Percentiles rank a stretch among this genome's conserved stretches.
These are phyloP conservation scores for Brachylomia viminalis DNA, from an alignment of 2,888 invertebrate genomes.

Conservation along the genomic window DNA sequence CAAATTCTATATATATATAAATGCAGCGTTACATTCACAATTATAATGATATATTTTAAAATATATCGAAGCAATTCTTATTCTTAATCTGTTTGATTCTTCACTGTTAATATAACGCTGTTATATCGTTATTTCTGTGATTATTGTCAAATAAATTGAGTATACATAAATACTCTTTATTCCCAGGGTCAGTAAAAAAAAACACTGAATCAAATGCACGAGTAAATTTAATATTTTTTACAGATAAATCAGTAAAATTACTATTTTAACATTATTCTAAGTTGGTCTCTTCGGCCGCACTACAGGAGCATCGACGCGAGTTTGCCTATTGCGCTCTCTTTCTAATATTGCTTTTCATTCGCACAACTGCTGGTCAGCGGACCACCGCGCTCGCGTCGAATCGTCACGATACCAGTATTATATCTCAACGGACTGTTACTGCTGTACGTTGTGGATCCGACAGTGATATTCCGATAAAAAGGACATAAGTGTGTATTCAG, in stretches of 20 bases:
- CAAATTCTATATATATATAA: too few species aligned
- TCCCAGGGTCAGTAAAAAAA: constrained; percentile 48
- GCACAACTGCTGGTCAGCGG: constrained; percentile 51
- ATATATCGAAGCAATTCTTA: constrained; percentile 48
- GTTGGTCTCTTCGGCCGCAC: constrained; percentile 51
- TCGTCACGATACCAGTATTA: constrained; percentile 51
- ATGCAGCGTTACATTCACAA: constrained; percentile 52
- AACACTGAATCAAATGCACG: constrained; percentile 48
- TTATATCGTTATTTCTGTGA: constrained; percentile 49
- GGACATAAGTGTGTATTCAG: constrained; percentile 49
- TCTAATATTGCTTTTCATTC: constrained; percentile 51
- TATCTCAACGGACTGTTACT: constrained; percentile 52
- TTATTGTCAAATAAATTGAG: constrained; percentile 50
- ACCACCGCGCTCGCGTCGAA: constrained; percentile 52
- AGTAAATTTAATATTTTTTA: constrained; percentile 48
- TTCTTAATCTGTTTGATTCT: constrained; percentile 46
- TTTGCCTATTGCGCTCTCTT: constrained; percentile 51
- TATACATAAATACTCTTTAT: constrained; percentile 48
- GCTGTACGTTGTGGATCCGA: constrained; percentile 50
- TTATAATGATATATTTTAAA: constrained; percentile 42
- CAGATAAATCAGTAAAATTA: constrained; percentile 50
- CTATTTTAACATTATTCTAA: constrained; percentile 51
- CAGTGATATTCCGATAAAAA: constrained; percentile 51
- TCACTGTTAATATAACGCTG: constrained; percentile 50
- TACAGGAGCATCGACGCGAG: constrained; percentile 52